Percentiles rank a stretch among this genome's conserved stretches.
phyloP scores from a whole-genome alignment of 2,797 vertebrate species.

The Parauchenoglanis punctatus region DNA sequence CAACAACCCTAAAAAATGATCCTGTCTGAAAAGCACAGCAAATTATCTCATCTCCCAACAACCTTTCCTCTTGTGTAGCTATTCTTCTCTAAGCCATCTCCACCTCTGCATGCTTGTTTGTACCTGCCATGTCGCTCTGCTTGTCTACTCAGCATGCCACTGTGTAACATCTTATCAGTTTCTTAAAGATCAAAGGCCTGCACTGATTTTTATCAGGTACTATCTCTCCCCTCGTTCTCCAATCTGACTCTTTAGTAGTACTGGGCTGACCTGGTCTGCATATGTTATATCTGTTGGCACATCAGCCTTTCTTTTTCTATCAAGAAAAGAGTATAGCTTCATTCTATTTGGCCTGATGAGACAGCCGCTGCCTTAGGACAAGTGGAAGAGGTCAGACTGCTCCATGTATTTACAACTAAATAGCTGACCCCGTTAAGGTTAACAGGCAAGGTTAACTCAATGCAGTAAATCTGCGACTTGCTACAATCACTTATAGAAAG shows the following conservation, averaged over 20 bases:
- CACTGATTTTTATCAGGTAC: constrained; percentile 78
- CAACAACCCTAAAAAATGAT: constrained; percentile 32
- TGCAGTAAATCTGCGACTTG: constrained; percentile 45
- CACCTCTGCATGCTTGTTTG: constrained; percentile 78
- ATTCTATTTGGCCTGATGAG: constrained; percentile 66
- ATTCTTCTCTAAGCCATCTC: constrained; percentile 61
- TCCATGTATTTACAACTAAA: constrained; percentile 66
- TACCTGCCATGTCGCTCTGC: constrained; percentile 77
- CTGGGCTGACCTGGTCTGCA: constrained; percentile 70
- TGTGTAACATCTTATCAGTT: constrained; percentile 76
- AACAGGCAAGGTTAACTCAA: constrained; percentile 64
- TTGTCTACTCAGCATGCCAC: constrained; percentile 79
- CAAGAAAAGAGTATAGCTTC: constrained; percentile 61
- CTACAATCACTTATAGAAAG: neutral
- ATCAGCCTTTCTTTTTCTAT: constrained; percentile 80
- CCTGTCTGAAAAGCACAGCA: constrained; percentile 39
- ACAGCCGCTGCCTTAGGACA: constrained; percentile 66
- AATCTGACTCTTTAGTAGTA: constrained; percentile 67
- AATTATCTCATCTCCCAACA: constrained; percentile 50
- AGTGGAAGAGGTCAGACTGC: constrained; percentile 67
- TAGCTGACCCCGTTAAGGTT: constrained; percentile 66
- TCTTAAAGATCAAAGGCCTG: constrained; percentile 77
- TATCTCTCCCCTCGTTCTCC: constrained; percentile 72
- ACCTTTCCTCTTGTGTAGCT: constrained; percentile 58
- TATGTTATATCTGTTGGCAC: constrained; percentile 70